Conservation (phyloP, 2,888 invertebrate genomes). For the Ophion slaviceki region DNA sequence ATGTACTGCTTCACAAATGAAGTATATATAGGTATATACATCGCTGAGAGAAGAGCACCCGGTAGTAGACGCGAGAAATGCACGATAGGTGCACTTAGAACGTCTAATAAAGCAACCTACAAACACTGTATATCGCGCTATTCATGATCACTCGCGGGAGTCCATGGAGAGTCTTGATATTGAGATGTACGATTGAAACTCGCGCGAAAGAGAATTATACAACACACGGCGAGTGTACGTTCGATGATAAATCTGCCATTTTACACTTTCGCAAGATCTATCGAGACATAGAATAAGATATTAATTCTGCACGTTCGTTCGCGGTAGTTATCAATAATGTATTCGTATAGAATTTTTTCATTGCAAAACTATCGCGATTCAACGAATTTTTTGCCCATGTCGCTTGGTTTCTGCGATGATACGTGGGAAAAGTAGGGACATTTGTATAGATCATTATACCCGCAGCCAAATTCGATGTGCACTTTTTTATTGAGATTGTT, state of each 20-base stretch:
- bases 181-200: conserved; percentile 57
- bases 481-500: no score
- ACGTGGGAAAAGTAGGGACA: no score
- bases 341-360: neutral
- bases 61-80: conserved; percentile 32
- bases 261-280: neutral
- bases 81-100: conserved; percentile 55
- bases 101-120: conserved; percentile 64
- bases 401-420: neutral
- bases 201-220: conserved; percentile 39
- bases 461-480: no score
- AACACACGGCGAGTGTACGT: conserved; percentile 3
- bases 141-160: conserved; percentile 45
- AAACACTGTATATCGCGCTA: conserved; percentile 53
- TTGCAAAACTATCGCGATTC: neutral
- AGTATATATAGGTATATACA: conserved; percentile 15
- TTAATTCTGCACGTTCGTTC: neutral
- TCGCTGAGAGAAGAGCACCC: conserved; percentile 30
- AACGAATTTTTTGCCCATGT: neutral
- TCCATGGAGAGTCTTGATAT: conserved; percentile 49
- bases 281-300: conserved; percentile 7
- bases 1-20: neutral
- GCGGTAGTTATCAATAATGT: neutral
- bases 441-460: no score
- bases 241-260: neutral